phyloP scores from a whole-genome alignment of 2,888 invertebrate species.

The Minunthozetes semirufus region DNA sequence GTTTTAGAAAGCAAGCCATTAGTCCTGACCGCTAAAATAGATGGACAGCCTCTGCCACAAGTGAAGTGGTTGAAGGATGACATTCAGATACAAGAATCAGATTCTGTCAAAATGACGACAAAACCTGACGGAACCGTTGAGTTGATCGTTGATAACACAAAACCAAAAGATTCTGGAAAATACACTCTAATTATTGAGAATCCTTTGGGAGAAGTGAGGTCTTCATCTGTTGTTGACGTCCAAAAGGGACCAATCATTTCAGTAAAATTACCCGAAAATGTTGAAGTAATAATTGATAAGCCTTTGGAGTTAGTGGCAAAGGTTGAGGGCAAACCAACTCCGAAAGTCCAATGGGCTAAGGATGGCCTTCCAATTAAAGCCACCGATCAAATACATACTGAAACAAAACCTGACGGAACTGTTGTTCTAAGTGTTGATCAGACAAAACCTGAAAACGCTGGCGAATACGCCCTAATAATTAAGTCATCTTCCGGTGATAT shows the following conservation, averaged over 20 bases:
- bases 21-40: conserved; percentile 52
- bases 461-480: conserved; percentile 47
- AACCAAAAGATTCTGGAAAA: conserved; percentile 68
- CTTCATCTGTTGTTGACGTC: conserved; percentile 1
- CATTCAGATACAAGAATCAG: background rate
- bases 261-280: conserved; percentile 54
- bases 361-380: conserved; percentile 28
- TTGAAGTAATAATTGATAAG: conserved; percentile 54
- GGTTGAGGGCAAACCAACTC: conserved; percentile 83
- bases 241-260: conserved; percentile 51
- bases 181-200: conserved; percentile 59
- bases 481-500: conserved; percentile 68
- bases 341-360: conserved; percentile 66
- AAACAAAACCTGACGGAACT: conserved; percentile 29
- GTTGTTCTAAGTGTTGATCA: conserved; percentile 48
- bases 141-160: conserved; percentile 55
- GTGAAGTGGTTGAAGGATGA: conserved; percentile 32
- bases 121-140: conserved; percentile 68
- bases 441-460: conserved; percentile 51
- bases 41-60: background rate
- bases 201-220: conserved; percentile 18
- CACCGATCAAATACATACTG: background rate
- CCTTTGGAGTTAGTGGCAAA: conserved; percentile 72
- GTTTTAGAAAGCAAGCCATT: conserved; percentile 32
- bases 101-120: conserved; percentile 45